Conservation (phyloP, 2,888 invertebrate species). For the Petrolisthes manimaculis region DNA sequence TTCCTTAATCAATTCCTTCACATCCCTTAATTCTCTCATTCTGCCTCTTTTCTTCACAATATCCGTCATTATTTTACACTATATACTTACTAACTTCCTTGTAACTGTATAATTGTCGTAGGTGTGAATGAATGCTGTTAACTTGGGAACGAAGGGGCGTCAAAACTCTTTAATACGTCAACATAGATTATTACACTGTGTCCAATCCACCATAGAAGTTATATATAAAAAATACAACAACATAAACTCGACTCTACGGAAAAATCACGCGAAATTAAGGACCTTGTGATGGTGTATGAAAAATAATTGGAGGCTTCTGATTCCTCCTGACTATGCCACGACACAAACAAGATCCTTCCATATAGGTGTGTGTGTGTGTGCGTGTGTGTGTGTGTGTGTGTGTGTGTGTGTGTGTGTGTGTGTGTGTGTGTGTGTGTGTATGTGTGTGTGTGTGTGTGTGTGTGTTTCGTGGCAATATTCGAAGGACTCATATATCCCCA, state of each 20-base stretch:
- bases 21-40: background rate
- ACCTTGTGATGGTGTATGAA: no score
- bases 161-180: no score
- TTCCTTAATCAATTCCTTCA: constrained; percentile 11
- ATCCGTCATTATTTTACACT: background rate
- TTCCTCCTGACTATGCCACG: no score
- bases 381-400: background rate
- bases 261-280: background rate
- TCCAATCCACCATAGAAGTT: no score
- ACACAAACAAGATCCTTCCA: no score
- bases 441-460: background rate
- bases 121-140: no score
- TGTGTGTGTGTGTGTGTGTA: constrained; percentile 13
- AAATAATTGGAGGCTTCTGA: no score
- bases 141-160: no score
- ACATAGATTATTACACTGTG: no score
- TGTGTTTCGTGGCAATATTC: no score
- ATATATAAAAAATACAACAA: no score
- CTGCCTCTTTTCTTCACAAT: background rate
- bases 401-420: constrained; percentile 13
- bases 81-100: background rate
- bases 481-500: background rate
- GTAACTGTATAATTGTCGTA: background rate
- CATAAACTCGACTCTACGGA: no score
- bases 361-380: background rate